phyloP scores from a whole-genome alignment of 1,140 invertebrate species.

The Eubasilissa regina region DNA sequence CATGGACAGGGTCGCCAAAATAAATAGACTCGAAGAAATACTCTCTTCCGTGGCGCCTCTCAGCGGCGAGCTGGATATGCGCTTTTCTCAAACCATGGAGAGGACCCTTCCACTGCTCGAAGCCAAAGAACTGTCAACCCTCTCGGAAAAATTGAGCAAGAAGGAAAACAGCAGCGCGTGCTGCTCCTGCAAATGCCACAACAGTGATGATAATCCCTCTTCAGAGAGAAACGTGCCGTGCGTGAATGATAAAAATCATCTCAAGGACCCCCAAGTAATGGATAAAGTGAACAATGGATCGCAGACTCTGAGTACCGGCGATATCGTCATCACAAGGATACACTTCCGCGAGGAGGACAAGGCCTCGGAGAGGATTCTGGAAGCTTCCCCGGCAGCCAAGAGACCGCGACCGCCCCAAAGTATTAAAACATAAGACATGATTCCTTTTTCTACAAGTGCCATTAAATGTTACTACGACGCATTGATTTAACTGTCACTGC shows the following conservation, averaged over 20 bases:
- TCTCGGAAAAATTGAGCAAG: constrained; percentile 69
- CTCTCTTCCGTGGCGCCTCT: constrained; percentile 82
- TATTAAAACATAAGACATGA: constrained; percentile 36
- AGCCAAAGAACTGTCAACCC: constrained; percentile 70
- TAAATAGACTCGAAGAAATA: constrained; percentile 89
- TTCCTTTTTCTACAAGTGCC: constrained; percentile 46
- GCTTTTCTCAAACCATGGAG: constrained; percentile 70
- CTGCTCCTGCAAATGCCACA: constrained; percentile 74
- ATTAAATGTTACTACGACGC: constrained; percentile 39
- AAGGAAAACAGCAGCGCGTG: constrained; percentile 66
- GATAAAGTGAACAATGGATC: constrained; percentile 67
- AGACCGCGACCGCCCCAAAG: constrained; percentile 55
- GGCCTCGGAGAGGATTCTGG: constrained; percentile 72
- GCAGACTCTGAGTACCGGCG: constrained; percentile 93
- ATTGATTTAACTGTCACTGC: constrained; percentile 3
- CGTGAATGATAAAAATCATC: constrained; percentile 26
- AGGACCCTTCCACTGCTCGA: constrained; percentile 70
- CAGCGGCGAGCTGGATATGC: constrained; percentile 68
- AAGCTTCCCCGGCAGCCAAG: constrained; percentile 69
- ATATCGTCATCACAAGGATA: constrained; percentile 93
- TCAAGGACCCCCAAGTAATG: not conserved
- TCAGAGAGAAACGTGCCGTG: constrained; percentile 65
- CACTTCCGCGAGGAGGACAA: constrained; percentile 83
- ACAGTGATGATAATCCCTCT: constrained; percentile 58
- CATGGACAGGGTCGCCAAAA: constrained; percentile 89